Evolutionary conservation across 37 sponge, comb jelly and placozoan species (phyloP), one percentile per base, ranked within the genome.

Genomic region (Tethya wilhelma): DNA sequence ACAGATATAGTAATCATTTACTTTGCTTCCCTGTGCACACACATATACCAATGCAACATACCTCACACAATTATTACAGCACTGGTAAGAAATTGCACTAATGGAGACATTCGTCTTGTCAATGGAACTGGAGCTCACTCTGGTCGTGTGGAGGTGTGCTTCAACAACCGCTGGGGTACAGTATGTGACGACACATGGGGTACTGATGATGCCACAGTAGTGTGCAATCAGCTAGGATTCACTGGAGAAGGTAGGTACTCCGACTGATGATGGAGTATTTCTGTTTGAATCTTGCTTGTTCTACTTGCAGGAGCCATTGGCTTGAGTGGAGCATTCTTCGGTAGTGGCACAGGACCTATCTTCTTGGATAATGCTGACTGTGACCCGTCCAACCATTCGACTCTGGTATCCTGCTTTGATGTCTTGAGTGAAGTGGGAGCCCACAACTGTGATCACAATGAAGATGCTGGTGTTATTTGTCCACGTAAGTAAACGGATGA

Each of bases 181-280:
- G 79, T 89, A 4, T 89, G 89, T 89, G 89, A 89, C 45, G 89
- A 89, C 64, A 56, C 1, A 8, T 89, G 84, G 84, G 73, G 59
- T 40, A 56, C 23, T 11, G 41, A 58, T 30, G 78, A 69, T 70
- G 82, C 82, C 4, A 33, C 44, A 1, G 83, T 89, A 11, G 89
- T 82, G 4, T 89, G 89, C 73, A 77, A 42, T 26, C 84, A 89
- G 57, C 79, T 89, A n/a, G 73, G 73, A 38, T 82, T 37, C 45
- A 38, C 46, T 2, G 31, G 59, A 26, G 43, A 34, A 33, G 67
- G 78, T 64, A 29, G 20, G 75, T 71, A n/a, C n/a, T n/a, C n/a
- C n/a, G n/a, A n/a, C n/a, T n/a, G n/a, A n/a, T 9, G 17, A 22
- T 49, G n/a, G n/a, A n/a, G n/a, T n/a, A n/a, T n/a, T n/a, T n/a